phyloP scores from a whole-genome alignment of 2,888 invertebrate species.

The Octodonta nipae region DNA sequence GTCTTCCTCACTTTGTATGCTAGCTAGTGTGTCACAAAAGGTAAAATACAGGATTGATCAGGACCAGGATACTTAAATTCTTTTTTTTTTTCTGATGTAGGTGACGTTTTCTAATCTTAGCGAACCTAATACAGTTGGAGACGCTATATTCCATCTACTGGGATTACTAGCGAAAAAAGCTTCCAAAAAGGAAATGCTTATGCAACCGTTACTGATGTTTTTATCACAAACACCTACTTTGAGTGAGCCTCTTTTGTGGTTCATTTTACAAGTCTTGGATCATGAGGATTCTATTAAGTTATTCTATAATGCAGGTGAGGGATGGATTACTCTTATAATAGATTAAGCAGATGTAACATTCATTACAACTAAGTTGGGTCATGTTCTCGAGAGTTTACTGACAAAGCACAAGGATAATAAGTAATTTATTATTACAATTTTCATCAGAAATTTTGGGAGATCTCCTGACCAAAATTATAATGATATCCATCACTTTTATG shows the following conservation, averaged over 20 bases:
- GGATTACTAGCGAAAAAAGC: slow-evolving; percentile 64
- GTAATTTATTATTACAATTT: no score
- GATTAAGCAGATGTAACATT: no score
- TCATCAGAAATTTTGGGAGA: no score
- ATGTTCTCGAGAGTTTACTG: no score
- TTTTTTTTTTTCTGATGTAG: no score
- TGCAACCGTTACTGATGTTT: slow-evolving; percentile 65
- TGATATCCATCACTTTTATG: no score
- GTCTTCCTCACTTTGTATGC: slow-evolving; percentile 55
- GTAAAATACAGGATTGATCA: no score
- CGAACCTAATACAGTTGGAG: slow-evolving; percentile 67
- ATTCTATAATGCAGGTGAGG: slow-evolving; percentile 54
- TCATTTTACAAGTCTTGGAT: slow-evolving; percentile 68
- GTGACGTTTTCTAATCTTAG: slow-evolving; percentile 30
- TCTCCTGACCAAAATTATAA: no score
- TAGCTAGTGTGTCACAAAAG: slow-evolving; percentile 35
- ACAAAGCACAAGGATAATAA: no score
- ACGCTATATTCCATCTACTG: slow-evolving; percentile 76
- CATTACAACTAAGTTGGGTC: no score
- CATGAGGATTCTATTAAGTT: slow-evolving; percentile 59
- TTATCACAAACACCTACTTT: slow-evolving; percentile 45
- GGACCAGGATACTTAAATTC: no score
- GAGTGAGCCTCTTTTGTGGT: slow-evolving; percentile 77
- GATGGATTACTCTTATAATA: no score
- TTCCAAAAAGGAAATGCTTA: slow-evolving; percentile 58